phyloP scores from a whole-genome alignment of 2,113 vertebrate genomes.

The Microcebus griseorufus region DNA sequence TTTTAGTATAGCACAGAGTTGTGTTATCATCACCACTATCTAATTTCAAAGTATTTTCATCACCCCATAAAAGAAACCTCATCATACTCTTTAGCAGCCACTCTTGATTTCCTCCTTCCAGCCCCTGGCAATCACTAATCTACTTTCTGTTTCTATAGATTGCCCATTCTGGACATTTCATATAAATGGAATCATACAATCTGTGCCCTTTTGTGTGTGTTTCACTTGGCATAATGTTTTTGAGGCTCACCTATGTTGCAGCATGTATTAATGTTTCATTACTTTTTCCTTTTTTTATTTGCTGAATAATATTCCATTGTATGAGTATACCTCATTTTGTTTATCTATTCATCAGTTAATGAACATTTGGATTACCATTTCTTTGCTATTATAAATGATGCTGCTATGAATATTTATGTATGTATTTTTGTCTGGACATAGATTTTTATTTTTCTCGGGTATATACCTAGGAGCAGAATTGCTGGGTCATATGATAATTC shows the following conservation, averaged over 20 bases:
- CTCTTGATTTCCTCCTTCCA: not conserved
- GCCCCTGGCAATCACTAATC: not conserved
- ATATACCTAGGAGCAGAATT: not conserved
- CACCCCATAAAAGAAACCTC: not conserved
- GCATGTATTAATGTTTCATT: not conserved
- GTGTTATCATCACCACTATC: not conserved
- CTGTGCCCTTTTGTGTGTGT: not conserved
- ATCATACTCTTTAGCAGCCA: not conserved
- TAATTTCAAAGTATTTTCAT: constrained; percentile 4
- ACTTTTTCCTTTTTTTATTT: not conserved
- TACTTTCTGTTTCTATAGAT: not conserved
- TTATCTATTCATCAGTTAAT: not conserved
- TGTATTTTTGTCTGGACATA: not conserved
- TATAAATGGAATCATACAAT: not conserved
- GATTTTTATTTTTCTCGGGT: not conserved
- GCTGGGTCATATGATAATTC: not conserved
- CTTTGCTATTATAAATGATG: not conserved
- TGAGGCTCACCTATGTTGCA: not conserved
- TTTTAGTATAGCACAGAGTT: not conserved
- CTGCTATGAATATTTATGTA: not conserved
- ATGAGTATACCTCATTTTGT: not conserved
- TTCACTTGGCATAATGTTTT: not conserved
- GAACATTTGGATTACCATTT: not conserved
- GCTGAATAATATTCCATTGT: not conserved
- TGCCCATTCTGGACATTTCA: not conserved